These are phyloP conservation scores for Sphaerodactylus townsendi DNA, from an alignment of 2,113 vertebrate species.

Conservation along the genomic window DNA sequence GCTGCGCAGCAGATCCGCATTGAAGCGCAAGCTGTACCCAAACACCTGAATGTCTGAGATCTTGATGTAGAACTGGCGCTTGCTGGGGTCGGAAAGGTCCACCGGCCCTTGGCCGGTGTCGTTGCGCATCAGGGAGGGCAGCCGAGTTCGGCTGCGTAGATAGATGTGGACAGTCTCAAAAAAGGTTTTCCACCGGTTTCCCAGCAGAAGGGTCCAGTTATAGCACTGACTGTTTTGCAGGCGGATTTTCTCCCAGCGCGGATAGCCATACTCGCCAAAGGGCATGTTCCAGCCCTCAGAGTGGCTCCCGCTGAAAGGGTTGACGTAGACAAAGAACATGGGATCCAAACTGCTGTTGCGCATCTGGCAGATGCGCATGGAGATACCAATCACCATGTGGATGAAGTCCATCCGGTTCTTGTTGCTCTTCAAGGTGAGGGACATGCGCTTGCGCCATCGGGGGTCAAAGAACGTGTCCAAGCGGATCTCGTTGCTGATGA, in stretches of 20 bases:
- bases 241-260: conserved; percentile 94
- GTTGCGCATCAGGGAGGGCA: conserved; percentile 90
- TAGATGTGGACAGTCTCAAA: conserved; percentile 99
- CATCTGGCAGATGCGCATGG: conserved; percentile 99
- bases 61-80: conserved; percentile 98
- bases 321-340: conserved; percentile 98
- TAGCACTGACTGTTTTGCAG: conserved; percentile 97
- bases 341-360: conserved; percentile 97
- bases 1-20: conserved; percentile 92
- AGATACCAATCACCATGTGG: conserved; percentile 97
- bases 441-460: conserved; percentile 98
- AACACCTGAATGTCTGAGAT: conserved; percentile 98
- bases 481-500: conserved; percentile 98
- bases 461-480: conserved; percentile 98
- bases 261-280: conserved; percentile 95
- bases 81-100: conserved; percentile 94
- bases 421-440: conserved; percentile 99
- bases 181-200: conserved; percentile 99
- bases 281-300: conserved; percentile 99
- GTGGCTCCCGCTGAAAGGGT: conserved; percentile 98
- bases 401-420: conserved; percentile 99
- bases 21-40: conserved; percentile 97
- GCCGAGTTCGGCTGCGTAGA: conserved; percentile 95
- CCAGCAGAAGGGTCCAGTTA: conserved; percentile 97
- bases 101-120: conserved; percentile 96